Evolutionary conservation across 2,113 vertebrate species (phyloP), one percentile per base, ranked within the genome.

Genomic region (Hyperoodon ampullatus): DNA sequence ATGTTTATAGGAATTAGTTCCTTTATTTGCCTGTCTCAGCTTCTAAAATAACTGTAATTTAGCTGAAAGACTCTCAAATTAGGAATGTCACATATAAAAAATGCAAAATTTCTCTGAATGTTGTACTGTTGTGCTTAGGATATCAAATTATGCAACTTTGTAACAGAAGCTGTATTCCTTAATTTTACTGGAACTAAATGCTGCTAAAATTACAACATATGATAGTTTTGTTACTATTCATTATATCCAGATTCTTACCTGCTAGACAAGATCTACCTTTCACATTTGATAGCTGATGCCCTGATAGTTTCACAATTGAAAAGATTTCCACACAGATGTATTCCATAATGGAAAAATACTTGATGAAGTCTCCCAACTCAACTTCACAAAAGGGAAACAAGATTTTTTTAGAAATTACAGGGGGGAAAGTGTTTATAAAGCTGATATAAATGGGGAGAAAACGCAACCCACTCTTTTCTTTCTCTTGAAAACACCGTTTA

Each of bases 21-120:
- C 97, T 98, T 95, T 94, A 95, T 97, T 92, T 95, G 89, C n/a
- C 97, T 96, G 95, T 86, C 83, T 97, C 61, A 93, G 70, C 39
- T 94, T 97, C 97, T 92, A 95, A 93, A 97, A 95, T 96, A 98
- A 53, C 53, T 53, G 50, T 53, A 53, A 95, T 97, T 97, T 97
- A 98, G 92, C 95, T 94, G 92, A 95, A 98, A 97, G 96, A 98
- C 97, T 98, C 97, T 97, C 98, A 98, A 98, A 97, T 97, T 97
- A 98, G 98, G 98, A 98, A 98, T 98, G 98, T 98, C 96, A 97
- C 92, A 98, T 93, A 97, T 89, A 96, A 95, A 98, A 94, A 98
- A 97, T 95, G 90, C 96, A 96, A 97, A 90, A 68, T 39, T 53
- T 18, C 97, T 98, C n/a, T 98, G 97, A 96, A 98, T 96, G 96